These are phyloP conservation scores for Scaptomyza polygonia DNA, from an alignment of 2,888 invertebrate species.

Conservation along the genomic window DNA sequence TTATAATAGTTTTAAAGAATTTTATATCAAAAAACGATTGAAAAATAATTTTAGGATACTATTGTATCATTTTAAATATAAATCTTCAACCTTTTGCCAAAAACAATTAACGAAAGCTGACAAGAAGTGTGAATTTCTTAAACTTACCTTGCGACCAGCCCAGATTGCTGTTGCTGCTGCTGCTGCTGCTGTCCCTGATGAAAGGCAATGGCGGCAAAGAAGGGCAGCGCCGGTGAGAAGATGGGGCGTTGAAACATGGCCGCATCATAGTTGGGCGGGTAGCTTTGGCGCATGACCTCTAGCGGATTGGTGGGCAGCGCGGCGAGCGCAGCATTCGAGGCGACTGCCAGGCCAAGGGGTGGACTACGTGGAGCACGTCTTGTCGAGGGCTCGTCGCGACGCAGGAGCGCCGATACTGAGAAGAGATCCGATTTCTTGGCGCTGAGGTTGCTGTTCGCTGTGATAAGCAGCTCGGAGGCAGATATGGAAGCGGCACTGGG, in stretches of 20 bases:
- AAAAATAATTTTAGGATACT: too few species aligned
- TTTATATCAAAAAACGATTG: too few species aligned
- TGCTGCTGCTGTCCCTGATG: constrained; percentile 84
- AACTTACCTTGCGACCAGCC: constrained; percentile 78
- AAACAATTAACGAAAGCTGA: too few species aligned
- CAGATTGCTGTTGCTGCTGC: constrained; percentile 81
- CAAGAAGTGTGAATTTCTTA: too few species aligned
- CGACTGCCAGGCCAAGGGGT: constrained; percentile 46
- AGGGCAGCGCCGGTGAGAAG: constrained; percentile 83
- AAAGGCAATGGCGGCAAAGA: constrained; percentile 84
- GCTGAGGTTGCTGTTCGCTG: constrained; percentile 82
- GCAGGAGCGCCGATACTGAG: constrained; percentile 92
- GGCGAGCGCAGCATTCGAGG: constrained; percentile 41
- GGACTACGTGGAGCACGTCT: constrained; percentile 55
- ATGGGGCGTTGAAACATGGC: constrained; percentile 83
- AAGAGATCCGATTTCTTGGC: constrained; percentile 91
- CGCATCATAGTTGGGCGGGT: constrained; percentile 83
- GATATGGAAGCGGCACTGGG: constrained; percentile 72
- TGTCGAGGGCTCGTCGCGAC: constrained; percentile 88
- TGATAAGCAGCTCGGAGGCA: constrained; percentile 82
- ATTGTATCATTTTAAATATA: not conserved
- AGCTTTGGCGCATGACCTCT: constrained; percentile 85
- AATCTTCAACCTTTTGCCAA: too few species aligned
- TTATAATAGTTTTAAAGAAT: too few species aligned
- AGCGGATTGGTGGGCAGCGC: constrained; percentile 69